These are phyloP conservation scores for Lutraria rhynchaena DNA, from an alignment of 1,140 invertebrate species.

Conservation along the genomic window DNA sequence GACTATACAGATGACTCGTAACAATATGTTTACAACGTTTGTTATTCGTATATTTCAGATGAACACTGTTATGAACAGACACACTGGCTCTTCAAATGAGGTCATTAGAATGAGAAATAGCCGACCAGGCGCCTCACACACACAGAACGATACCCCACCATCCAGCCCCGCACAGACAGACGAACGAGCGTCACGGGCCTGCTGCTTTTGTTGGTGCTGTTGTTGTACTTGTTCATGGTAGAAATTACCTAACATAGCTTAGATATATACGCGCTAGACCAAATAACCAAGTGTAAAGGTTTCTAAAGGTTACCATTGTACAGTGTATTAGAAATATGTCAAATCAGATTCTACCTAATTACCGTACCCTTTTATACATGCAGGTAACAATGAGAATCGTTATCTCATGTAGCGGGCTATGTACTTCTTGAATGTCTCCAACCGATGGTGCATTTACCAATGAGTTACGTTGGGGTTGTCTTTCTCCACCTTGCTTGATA, in stretches of 20 bases:
- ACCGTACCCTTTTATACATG: too few species aligned
- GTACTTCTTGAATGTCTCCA: too few species aligned
- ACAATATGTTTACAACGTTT: background rate
- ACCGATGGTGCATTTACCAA: too few species aligned
- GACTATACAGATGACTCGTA: too few species aligned
- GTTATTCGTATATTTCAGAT: slow-evolving; percentile 67
- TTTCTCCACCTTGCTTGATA: too few species aligned
- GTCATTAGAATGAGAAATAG: slow-evolving; percentile 76
- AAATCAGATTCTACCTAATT: too few species aligned
- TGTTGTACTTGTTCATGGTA: slow-evolving; percentile 76
- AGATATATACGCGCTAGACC: slow-evolving; percentile 8
- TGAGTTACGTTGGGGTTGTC: too few species aligned
- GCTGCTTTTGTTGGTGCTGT: slow-evolving; percentile 79
- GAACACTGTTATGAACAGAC: slow-evolving; percentile 76
- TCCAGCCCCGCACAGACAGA: slow-evolving; percentile 68
- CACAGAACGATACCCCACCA: slow-evolving; percentile 67
- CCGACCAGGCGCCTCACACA: slow-evolving; percentile 63
- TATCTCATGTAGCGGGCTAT: too few species aligned
- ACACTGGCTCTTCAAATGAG: slow-evolving; percentile 71
- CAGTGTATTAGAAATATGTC: too few species aligned
- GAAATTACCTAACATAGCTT: slow-evolving; percentile 52
- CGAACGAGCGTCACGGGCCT: slow-evolving; percentile 67
- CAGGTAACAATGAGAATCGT: too few species aligned
- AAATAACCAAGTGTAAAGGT: too few species aligned
- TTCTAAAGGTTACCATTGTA: too few species aligned